A percentile compares a stretch with the other conserved stretches of the same genome.
These are phyloP conservation scores for Elgonia sp. DNA, from an alignment of 2,888 invertebrate genomes.

Conservation along the genomic window DNA sequence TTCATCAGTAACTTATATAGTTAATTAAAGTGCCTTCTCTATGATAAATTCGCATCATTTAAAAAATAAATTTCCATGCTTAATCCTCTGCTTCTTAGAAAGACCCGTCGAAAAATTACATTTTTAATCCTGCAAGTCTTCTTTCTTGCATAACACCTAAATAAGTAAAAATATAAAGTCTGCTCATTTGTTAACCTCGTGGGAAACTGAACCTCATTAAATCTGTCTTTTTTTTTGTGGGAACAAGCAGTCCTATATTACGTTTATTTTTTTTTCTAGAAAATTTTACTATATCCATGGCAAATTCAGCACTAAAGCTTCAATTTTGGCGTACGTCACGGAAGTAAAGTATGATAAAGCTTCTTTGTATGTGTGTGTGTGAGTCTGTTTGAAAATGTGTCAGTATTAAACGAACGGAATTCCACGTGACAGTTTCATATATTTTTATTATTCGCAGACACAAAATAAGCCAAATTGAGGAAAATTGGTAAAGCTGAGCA, in stretches of 20 bases:
- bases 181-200: conserved; percentile 35
- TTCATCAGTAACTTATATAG: too few relatives aligned
- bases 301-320: conserved; percentile 30
- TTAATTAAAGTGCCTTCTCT: neutral
- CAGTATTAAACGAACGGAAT: neutral
- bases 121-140: conserved; percentile 41
- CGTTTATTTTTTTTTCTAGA: neutral
- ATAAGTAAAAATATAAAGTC: conserved; percentile 53
- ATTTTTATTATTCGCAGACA: conserved; percentile 10
- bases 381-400: neutral
- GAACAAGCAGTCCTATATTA: conserved; percentile 20
- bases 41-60: conserved; percentile 21
- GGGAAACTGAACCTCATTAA: conserved; percentile 42
- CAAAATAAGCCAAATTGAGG: neutral
- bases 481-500: neutral
- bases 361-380: neutral
- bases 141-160: conserved; percentile 29
- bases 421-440: conserved; percentile 15
- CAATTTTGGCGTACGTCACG: conserved; percentile 31
- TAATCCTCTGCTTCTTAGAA: conserved; percentile 37
- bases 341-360: neutral
- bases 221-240: conserved; percentile 4
- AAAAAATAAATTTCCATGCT: conserved; percentile 25
- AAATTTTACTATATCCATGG: neutral
- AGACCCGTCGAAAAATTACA: conserved; percentile 21